Evolutionary conservation across 2,797 vertebrate species (phyloP).

Genomic region (Acomys russatus): DNA sequence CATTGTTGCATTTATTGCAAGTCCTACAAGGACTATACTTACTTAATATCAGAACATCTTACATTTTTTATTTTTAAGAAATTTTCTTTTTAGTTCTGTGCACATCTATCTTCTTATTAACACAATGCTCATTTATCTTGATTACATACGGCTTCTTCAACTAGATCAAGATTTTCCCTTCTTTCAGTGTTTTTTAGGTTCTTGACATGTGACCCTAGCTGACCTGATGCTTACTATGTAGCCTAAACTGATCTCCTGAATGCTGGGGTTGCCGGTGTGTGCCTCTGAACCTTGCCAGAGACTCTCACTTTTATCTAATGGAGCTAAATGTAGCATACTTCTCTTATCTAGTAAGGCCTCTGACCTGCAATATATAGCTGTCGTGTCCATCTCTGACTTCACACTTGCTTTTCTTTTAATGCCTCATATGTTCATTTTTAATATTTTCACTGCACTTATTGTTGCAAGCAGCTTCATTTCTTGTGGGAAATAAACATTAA

Average conservation of each 20-base stretch:
- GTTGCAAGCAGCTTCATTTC: neutral
- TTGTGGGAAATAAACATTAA: constrained; percentile 40
- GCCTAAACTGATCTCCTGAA: neutral
- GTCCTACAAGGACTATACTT: neutral
- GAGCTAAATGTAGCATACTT: neutral
- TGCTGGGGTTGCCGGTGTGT: neutral
- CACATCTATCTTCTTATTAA: neutral
- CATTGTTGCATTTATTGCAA: neutral
- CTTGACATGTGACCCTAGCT: no score
- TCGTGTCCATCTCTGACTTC: neutral
- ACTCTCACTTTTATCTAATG: neutral
- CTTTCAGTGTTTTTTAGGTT: neutral
- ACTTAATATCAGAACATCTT: neutral
- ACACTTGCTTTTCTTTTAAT: neutral
- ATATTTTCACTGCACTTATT: neutral
- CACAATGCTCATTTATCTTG: neutral
- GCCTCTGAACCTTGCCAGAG: neutral
- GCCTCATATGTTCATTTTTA: neutral
- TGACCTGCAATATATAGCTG: neutral
- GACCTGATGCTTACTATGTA: neutral
- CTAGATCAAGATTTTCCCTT: neutral
- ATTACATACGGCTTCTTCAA: neutral
- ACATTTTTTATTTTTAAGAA: neutral
- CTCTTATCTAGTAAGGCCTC: neutral
- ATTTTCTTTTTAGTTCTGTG: constrained; percentile 14